These are phyloP conservation scores for Sphenopsis melanotis DNA, from an alignment of 2,797 vertebrate species.

Conservation along the genomic window DNA sequence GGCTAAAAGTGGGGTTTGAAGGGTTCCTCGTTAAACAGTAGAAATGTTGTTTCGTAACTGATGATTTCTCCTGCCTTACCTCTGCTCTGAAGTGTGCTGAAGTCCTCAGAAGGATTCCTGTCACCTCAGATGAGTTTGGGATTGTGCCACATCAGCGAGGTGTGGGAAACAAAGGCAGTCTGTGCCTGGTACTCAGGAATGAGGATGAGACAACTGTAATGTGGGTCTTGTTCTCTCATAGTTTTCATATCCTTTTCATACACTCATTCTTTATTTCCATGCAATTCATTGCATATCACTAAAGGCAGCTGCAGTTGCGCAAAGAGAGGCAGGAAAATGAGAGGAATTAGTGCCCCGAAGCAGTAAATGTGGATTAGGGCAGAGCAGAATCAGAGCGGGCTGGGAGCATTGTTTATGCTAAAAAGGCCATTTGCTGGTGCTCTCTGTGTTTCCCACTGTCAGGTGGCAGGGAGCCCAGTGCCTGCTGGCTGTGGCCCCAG, in stretches of 20 bases:
- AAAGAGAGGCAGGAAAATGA: neutral
- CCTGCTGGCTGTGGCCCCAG: neutral
- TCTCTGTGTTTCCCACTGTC: neutral
- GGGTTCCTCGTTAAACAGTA: neutral
- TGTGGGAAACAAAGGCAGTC: neutral
- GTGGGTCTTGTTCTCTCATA: neutral
- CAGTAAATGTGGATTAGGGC: neutral
- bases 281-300: neutral
- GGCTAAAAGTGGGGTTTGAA: neutral
- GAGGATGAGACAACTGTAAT: neutral
- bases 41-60: neutral
- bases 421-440: neutral
- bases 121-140: neutral
- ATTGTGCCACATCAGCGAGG: neutral
- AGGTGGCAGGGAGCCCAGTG: slow-evolving; percentile 9
- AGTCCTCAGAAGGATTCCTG: neutral
- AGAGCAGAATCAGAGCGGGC: neutral
- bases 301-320: neutral
- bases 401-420: neutral
- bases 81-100: neutral
- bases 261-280: neutral
- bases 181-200: neutral
- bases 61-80: neutral
- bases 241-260: slow-evolving; percentile 9
- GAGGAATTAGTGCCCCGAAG: neutral